These are phyloP conservation scores for Tamias sibiricus DNA, from an alignment of 2,113 vertebrate species.

Conservation along the genomic window DNA sequence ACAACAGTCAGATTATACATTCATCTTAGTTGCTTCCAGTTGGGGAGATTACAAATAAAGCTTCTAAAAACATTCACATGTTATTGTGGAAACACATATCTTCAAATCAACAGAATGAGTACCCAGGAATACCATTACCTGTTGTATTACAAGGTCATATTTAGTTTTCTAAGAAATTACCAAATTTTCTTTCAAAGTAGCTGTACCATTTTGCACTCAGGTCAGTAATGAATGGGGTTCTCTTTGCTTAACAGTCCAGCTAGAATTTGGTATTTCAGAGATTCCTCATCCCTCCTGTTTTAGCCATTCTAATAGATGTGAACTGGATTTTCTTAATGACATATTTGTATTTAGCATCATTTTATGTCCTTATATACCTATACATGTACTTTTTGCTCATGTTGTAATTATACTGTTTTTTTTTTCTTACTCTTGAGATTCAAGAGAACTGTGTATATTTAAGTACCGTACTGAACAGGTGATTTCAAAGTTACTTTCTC, in stretches of 20 bases:
- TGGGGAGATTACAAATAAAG: neutral
- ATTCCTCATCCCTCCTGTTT: neutral
- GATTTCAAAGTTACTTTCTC: neutral
- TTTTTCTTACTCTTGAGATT: neutral
- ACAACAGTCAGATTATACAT: neutral
- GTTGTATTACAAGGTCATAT: fast-evolving
- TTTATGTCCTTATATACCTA: neutral
- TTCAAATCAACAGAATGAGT: neutral
- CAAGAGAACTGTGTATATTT: neutral
- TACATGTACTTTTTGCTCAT: neutral
- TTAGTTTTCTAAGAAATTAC: neutral
- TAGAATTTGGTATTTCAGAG: neutral
- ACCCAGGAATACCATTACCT: neutral
- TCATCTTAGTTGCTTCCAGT: neutral
- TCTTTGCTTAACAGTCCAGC: fast-evolving
- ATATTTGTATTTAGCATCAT: neutral
- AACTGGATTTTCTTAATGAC: neutral
- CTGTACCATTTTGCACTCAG: neutral
- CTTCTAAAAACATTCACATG: neutral
- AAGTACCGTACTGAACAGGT: fast-evolving
- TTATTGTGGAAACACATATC: neutral
- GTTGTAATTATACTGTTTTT: neutral
- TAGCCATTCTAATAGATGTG: neutral
- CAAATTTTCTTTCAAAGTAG: neutral
- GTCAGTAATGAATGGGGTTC: neutral